Base-by-base conservation (phyloP, 2,113 vertebrate species). In the Panthera tigris region DNA sequence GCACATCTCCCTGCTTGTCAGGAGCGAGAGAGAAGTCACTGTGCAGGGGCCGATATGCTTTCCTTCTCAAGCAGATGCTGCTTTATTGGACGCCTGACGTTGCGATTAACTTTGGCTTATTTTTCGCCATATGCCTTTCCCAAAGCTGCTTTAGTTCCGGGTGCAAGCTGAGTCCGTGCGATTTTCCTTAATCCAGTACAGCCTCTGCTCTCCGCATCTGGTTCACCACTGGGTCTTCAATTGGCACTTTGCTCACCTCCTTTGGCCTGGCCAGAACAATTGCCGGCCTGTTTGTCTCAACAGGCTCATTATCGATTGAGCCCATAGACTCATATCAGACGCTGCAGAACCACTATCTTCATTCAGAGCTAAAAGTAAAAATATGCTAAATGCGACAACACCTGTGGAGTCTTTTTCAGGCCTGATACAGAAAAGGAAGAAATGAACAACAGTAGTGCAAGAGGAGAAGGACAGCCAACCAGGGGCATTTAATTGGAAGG, bases 11-110 rank as follows among this genome's bases (percentile, higher is more conserved):
- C 19, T 85, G 25, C 94, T 95, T 96, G 94, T 93, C 39, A 84
- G 21, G 81, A 81, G 65, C 55, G 63, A 74, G 79, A 89, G 89
- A 96, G 69, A 97, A 94, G 65, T 31, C 55, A 31, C 68, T 39
- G 48, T 29, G 92, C 86, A 74, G 80, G 57, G 55, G 84, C 48
- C 8, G 71, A 50, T 93, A 93, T 10, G 73, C 87, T 97, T 98
- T 96, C 93, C 96, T 85, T 16, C 97, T 92, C 96, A 89, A 93
- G 68, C 82, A 97, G 95, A 96, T 93, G 84, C 71, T 93, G 57
- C 91, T 98, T 96, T 96, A 95, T 93, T 89, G 98, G 97, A 48
- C 2, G 19, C 96, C 98, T 93, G 82, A 97, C 90, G 66, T 97
- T n/a, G 41, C 7, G 29, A 95, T 94, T 97, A 98, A 97, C 76